Evolutionary conservation across 2,888 invertebrate genomes (phyloP).

Genomic region (Clepsis dumicolana): DNA sequence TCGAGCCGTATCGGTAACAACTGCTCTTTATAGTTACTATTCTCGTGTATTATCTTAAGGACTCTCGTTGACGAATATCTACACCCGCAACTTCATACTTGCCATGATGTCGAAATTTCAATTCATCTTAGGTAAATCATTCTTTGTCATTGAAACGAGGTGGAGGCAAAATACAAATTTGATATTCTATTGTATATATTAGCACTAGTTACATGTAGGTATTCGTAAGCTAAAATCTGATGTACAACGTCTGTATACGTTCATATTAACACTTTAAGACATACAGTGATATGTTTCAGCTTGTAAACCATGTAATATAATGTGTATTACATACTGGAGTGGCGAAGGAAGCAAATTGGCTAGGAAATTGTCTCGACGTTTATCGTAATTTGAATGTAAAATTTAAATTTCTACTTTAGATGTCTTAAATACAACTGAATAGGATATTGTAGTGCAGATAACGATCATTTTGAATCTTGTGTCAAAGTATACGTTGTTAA

Average conservation of each 20-base stretch:
- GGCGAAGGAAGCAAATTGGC: constrained; percentile 36
- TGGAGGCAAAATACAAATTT: constrained; percentile 49
- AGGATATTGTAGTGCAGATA: constrained; percentile 35
- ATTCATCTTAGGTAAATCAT: constrained; percentile 39
- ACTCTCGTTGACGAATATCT: constrained; percentile 22
- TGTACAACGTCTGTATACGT: constrained; percentile 86
- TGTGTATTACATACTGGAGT: constrained; percentile 48
- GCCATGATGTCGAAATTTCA: constrained; percentile 39
- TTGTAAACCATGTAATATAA: constrained; percentile 39
- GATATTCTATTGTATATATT: constrained; percentile 69
- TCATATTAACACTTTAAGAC: constrained; percentile 70
- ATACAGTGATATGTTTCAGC: constrained; percentile 56
- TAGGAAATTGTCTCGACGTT: constrained; percentile 16
- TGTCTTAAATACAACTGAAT: constrained; percentile 36
- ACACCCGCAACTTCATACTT: constrained; percentile 36
- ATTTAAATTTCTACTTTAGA: constrained; percentile 37
- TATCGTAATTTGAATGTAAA: constrained; percentile 26
- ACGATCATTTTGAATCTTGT: constrained; percentile 33
- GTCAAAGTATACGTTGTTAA: constrained; percentile 32
- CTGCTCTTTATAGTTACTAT: constrained; percentile 63
- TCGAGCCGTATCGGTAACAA: constrained; percentile 66
- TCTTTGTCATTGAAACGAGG: constrained; percentile 35
- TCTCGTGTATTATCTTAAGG: constrained; percentile 26
- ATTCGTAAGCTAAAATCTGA: constrained; percentile 78
- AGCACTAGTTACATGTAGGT: constrained; percentile 63